Percentiles rank a stretch among this genome's conserved stretches.
Conservation (phyloP, 2,113 vertebrate genomes). For the Turnix velox region DNA sequence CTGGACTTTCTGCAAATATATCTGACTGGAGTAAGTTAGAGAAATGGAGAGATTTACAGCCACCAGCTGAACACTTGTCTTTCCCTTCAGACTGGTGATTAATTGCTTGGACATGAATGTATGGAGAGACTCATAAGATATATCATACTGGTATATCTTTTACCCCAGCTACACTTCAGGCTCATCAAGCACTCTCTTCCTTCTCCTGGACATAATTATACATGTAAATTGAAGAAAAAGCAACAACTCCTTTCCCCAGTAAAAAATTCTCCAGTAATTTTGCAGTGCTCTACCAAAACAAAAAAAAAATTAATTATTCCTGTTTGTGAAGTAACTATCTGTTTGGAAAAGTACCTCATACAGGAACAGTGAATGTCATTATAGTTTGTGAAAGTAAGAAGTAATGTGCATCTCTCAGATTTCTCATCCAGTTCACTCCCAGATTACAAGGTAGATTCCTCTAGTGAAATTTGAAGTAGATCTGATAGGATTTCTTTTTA, state of each 20-base stretch:
- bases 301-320: not conserved
- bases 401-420: not conserved
- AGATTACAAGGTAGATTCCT: not conserved
- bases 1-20: not conserved
- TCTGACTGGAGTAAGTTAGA: not conserved
- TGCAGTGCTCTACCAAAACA: not conserved
- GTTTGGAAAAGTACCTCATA: not conserved
- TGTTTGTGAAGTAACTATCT: not conserved
- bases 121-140: not conserved
- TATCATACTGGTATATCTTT: not conserved
- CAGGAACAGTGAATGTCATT: not conserved
- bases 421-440: not conserved
- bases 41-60: not conserved
- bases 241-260: accelerated
- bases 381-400: not conserved
- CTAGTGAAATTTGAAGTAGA: not conserved
- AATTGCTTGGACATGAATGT: not conserved
- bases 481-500: not conserved
- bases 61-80: not conserved
- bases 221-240: not conserved
- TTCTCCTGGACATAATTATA: not conserved
- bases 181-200: not conserved
- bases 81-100: not conserved
- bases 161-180: not conserved
- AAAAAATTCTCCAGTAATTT: not conserved